Evolutionary conservation across 2,113 vertebrate species (phyloP).

Genomic region (Crotalus helleri): DNA sequence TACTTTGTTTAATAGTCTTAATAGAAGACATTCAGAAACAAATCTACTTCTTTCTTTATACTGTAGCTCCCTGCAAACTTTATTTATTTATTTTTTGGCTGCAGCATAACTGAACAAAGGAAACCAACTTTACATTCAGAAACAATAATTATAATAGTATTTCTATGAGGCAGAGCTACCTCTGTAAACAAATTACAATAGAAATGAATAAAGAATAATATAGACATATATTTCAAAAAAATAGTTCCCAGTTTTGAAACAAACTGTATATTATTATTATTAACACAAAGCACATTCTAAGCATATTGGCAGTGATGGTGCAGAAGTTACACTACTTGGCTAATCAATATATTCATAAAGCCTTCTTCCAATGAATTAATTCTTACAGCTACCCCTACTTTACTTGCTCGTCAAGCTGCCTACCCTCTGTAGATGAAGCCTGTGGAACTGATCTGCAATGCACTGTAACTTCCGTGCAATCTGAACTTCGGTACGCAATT

Average conservation of each 20-base stretch:
- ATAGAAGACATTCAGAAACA: neutral
- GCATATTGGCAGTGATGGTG: neutral
- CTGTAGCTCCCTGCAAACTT: neutral
- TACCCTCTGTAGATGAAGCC: slow-evolving; percentile 79
- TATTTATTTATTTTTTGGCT: neutral
- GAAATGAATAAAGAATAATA: neutral
- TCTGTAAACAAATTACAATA: neutral
- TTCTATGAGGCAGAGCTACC: neutral
- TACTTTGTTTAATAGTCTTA: neutral
- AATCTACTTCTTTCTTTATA: neutral
- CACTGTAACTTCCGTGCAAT: slow-evolving; percentile 78
- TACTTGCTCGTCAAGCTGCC: slow-evolving; percentile 37
- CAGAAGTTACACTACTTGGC: slow-evolving; percentile 19
- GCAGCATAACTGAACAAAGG: neutral
- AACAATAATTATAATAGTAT: neutral
- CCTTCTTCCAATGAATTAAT: neutral
- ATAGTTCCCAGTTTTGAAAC: neutral
- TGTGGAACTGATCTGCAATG: slow-evolving; percentile 82
- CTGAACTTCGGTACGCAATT: slow-evolving; percentile 72
- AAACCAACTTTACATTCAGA: neutral
- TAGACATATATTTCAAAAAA: slow-evolving; percentile 15
- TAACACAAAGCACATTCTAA: neutral
- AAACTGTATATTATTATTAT: slow-evolving; percentile 28
- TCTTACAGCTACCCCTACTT: too few relatives aligned
- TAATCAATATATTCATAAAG: neutral